Conservation (phyloP, 2,113 vertebrate genomes). For the Pardalotus punctatus region DNA sequence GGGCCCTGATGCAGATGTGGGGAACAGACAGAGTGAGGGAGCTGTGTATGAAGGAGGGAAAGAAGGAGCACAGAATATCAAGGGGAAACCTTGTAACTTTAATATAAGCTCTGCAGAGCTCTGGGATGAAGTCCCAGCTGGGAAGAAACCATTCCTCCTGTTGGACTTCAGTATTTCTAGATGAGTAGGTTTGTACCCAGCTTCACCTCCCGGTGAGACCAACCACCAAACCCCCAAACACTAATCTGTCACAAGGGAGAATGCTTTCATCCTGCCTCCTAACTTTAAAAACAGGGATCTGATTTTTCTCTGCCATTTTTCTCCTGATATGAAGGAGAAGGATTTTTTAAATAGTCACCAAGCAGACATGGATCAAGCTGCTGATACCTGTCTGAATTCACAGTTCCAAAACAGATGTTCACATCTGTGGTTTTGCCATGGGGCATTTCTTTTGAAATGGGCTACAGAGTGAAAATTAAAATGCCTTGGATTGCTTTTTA, state of each 20-base stretch:
- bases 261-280: neutral
- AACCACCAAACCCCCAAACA: neutral
- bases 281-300: neutral
- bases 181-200: neutral
- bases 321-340: neutral
- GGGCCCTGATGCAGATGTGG: accelerated
- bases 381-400: neutral
- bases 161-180: neutral
- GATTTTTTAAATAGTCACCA: neutral
- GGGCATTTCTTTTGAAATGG: neutral
- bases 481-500: neutral
- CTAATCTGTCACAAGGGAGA: neutral
- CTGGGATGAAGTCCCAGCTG: neutral
- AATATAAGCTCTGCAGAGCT: neutral
- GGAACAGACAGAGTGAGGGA: neutral
- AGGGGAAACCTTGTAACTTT: neutral
- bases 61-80: neutral
- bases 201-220: neutral
- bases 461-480: neutral
- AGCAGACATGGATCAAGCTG: neutral
- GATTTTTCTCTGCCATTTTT: neutral
- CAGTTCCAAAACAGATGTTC: neutral
- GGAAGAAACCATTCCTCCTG: neutral
- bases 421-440: neutral
- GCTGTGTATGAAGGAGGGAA: neutral